Percentiles rank a stretch among this genome's conserved stretches.
These are phyloP conservation scores for Julus scanicus DNA, from an alignment of 2,888 invertebrate species.

Conservation along the genomic window DNA sequence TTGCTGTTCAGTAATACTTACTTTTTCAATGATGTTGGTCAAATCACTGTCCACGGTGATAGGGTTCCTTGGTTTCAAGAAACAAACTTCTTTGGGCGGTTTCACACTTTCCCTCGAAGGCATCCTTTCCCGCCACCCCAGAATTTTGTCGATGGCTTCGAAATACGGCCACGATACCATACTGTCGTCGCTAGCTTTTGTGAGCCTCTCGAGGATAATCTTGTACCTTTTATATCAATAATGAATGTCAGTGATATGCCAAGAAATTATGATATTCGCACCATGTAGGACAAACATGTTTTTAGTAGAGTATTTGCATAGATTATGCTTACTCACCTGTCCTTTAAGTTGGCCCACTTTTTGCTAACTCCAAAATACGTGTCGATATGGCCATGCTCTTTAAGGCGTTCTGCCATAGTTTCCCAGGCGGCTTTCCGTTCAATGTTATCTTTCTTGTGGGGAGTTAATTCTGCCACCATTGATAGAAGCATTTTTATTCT, in stretches of 20 bases:
- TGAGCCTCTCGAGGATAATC: not conserved
- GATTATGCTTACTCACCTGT: not conserved
- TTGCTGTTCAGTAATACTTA: not conserved
- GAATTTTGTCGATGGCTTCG: not conserved
- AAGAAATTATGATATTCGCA: no score
- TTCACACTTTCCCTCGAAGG: not conserved
- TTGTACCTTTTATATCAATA: not conserved
- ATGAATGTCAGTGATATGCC: not conserved
- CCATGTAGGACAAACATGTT: no score
- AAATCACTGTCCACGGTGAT: not conserved
- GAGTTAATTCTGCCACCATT: not conserved
- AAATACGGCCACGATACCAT: not conserved
- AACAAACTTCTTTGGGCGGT: not conserved
- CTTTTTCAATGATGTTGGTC: not conserved
- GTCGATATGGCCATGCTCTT: not conserved
- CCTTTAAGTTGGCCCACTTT: conserved; percentile 12
- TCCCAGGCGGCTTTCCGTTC: not conserved
- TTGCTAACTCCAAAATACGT: not conserved
- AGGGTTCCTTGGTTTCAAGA: not conserved
- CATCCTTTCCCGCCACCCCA: not conserved
- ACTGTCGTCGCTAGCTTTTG: not conserved
- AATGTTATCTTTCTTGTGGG: not conserved
- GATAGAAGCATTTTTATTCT: not conserved
- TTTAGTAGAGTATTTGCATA: no score
- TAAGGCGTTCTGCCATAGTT: not conserved